These are phyloP conservation scores for Epizoanthus illoricatus DNA, from an alignment of 92 coral and sea anemone genomes.

Conservation along the genomic window DNA sequence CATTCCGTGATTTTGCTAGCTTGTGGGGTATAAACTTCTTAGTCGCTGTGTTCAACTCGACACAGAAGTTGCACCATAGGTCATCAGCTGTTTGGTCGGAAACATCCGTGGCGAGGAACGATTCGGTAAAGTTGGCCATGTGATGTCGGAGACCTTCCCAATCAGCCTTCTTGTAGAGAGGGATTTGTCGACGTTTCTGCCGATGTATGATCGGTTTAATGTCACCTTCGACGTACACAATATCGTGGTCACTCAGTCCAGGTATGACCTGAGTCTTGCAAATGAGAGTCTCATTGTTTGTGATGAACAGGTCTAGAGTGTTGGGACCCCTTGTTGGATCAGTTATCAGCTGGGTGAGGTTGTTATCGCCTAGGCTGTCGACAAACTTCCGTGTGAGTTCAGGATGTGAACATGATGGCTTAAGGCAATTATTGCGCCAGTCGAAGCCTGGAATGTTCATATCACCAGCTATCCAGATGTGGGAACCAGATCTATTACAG, in stretches of 20 bases:
- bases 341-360: slow-evolving; percentile 25
- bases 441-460: slow-evolving; percentile 38
- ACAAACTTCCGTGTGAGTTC: slow-evolving; percentile 38
- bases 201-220: slow-evolving; percentile 29
- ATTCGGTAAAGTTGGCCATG: slow-evolving; percentile 34
- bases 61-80: slow-evolving; percentile 27
- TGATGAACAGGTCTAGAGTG: slow-evolving; percentile 40
- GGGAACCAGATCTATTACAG: slow-evolving; percentile 26
- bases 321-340: slow-evolving; percentile 38
- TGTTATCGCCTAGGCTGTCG: slow-evolving; percentile 25
- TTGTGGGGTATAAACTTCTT: too few relatives aligned
- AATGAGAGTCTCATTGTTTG: slow-evolving; percentile 33
- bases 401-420: slow-evolving; percentile 28
- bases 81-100: slow-evolving; percentile 18
- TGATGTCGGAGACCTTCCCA: slow-evolving; percentile 38
- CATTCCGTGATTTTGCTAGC: too few relatives aligned
- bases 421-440: slow-evolving; percentile 39
- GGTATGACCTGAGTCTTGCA: slow-evolving; percentile 23
- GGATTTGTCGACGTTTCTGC: slow-evolving; percentile 19
- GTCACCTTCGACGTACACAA: slow-evolving; percentile 45
- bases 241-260: slow-evolving; percentile 35
- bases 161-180: slow-evolving; percentile 31
- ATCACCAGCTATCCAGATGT: slow-evolving; percentile 40
- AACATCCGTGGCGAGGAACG: slow-evolving; percentile 25
- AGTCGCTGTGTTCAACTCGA: too few relatives aligned